phyloP scores from a whole-genome alignment of 2,888 invertebrate genomes.

The Dryobota labecula region DNA sequence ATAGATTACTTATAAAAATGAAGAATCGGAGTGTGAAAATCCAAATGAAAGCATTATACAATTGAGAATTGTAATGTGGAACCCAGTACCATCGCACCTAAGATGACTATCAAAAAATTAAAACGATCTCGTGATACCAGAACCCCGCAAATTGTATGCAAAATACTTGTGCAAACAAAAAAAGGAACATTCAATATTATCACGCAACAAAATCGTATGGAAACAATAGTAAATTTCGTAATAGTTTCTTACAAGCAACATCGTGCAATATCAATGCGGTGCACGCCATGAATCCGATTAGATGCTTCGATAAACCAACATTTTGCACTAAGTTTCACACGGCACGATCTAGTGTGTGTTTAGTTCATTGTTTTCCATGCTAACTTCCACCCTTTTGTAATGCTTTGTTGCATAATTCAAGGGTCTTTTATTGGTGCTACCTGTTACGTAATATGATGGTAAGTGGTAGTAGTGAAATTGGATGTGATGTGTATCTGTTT shows the following conservation, averaged over 20 bases:
- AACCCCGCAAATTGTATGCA: slow-evolving; percentile 62
- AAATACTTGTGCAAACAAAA: slow-evolving; percentile 57
- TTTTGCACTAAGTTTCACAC: slow-evolving; percentile 75
- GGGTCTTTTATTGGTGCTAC: slow-evolving; percentile 60
- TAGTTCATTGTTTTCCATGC: slow-evolving; percentile 76
- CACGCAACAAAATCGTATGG: slow-evolving; percentile 74
- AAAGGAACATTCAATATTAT: slow-evolving; percentile 65
- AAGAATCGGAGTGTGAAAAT: slow-evolving; percentile 52
- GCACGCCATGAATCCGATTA: slow-evolving; percentile 77
- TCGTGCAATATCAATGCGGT: slow-evolving; percentile 78
- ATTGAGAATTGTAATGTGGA: slow-evolving; percentile 47
- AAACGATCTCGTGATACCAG: slow-evolving; percentile 48
- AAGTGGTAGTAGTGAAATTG: slow-evolving; percentile 62
- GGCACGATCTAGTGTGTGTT: slow-evolving; percentile 71
- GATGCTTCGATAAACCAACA: slow-evolving; percentile 78
- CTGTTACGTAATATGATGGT: slow-evolving; percentile 57
- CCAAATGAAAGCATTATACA: slow-evolving; percentile 46
- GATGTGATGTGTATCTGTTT: slow-evolving; percentile 59
- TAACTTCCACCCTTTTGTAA: slow-evolving; percentile 72
- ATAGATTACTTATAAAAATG: slow-evolving; percentile 46
- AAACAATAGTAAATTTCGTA: slow-evolving; percentile 77
- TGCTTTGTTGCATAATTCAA: slow-evolving; percentile 74
- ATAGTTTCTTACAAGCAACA: slow-evolving; percentile 76
- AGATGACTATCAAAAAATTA: slow-evolving; percentile 62
- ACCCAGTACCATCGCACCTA: slow-evolving; percentile 28